phyloP scores from a whole-genome alignment of 1,140 invertebrate genomes.

The Musca domestica region DNA sequence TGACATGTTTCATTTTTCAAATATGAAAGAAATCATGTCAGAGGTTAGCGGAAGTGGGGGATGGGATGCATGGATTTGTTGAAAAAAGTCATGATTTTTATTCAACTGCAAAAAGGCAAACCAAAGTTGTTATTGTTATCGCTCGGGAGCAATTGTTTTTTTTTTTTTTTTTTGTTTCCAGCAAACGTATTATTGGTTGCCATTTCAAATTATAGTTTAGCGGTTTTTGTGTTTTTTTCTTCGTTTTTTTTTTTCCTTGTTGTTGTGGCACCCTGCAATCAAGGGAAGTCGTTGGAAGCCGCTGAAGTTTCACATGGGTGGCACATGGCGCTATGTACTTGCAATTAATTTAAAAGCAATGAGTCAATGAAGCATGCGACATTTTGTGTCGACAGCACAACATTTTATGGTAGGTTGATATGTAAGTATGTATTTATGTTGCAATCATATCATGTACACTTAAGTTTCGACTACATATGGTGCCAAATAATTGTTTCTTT shows the following conservation, averaged over 20 bases:
- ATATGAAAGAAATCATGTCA: background rate
- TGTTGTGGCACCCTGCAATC: background rate
- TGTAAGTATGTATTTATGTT: no score
- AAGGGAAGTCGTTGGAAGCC: no score
- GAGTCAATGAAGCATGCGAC: conserved; percentile 21
- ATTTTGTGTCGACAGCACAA: conserved; percentile 16
- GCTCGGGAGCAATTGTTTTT: background rate
- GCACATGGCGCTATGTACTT: background rate
- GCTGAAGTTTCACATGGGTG: background rate
- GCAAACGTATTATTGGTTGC: conserved; percentile 11
- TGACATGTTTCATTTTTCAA: conserved; percentile 20
- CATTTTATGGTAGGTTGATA: no score
- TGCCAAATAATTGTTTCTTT: no score
- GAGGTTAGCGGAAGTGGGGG: no score
- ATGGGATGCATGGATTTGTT: background rate
- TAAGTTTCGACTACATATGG: no score
- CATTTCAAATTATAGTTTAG: conserved; percentile 19
- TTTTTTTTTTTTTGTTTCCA: background rate
- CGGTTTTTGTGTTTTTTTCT: conserved; percentile 1
- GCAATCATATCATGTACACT: no score
- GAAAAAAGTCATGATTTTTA: conserved; percentile 19
- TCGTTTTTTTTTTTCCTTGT: background rate
- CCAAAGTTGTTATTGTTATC: background rate
- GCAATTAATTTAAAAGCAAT: conserved; percentile 21
- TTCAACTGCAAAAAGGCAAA: conserved; percentile 11